phyloP scores from a whole-genome alignment of 2,113 vertebrate genomes.

The Pyrgilauda ruficollis region DNA sequence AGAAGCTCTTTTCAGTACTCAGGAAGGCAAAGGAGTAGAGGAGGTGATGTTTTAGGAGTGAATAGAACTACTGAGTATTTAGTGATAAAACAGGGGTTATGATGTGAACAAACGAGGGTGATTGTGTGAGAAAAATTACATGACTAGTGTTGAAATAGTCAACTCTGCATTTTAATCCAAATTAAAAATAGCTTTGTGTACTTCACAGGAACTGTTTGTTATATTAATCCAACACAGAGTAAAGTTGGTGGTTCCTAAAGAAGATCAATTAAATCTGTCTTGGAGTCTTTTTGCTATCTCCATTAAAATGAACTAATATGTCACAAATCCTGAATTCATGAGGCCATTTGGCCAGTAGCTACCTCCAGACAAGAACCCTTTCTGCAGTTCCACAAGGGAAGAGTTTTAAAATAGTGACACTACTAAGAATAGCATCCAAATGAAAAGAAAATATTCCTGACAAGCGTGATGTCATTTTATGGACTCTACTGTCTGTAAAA shows the following conservation, averaged over 20 bases:
- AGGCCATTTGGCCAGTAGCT: not conserved
- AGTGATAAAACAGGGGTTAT: not conserved
- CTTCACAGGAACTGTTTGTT: not conserved
- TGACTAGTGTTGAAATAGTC: not conserved
- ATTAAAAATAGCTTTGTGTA: not conserved
- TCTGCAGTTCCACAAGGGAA: not conserved
- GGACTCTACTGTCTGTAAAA: not conserved
- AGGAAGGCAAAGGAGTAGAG: not conserved
- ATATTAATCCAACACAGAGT: not conserved
- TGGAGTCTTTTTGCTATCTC: not conserved
- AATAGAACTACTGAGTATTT: not conserved
- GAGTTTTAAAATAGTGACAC: not conserved
- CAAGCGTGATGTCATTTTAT: not conserved
- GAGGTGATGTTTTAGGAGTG: not conserved
- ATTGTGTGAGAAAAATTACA: not conserved
- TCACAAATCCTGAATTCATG: not conserved
- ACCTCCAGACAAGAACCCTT: not conserved
- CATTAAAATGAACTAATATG: not conserved
- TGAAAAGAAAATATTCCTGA: not conserved
- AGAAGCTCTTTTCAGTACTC: not conserved
- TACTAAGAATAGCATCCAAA: not conserved
- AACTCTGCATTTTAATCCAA: not conserved
- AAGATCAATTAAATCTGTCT: not conserved
- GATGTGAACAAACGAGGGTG: not conserved
- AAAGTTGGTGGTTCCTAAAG: not conserved